phyloP scores from a whole-genome alignment of 2,888 invertebrate species.

The Drosophila nr. medialis region DNA sequence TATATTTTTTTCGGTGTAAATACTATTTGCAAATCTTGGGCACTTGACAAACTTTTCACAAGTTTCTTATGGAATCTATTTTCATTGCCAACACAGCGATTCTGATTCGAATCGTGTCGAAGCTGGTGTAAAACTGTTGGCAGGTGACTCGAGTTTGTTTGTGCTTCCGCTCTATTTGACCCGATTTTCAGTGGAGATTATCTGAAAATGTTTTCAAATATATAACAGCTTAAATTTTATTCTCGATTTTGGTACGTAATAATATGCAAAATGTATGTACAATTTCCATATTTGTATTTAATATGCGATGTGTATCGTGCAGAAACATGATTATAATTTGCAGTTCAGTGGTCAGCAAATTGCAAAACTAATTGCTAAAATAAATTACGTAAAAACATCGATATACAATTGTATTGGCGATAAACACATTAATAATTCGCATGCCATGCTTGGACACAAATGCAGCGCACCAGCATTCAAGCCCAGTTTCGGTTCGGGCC shows the following conservation, averaged over 20 bases:
- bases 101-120: conserved; percentile 17
- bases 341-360: conserved; percentile 57
- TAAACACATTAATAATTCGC: conserved; percentile 69
- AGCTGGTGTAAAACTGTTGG: conserved; percentile 40
- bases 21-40: conserved; percentile 54
- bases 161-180: conserved; percentile 16
- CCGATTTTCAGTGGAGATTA: conserved; percentile 29
- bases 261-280: neutral
- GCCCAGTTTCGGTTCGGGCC: conserved; percentile 25
- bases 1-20: neutral
- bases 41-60: conserved; percentile 59
- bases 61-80: conserved; percentile 65
- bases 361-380: conserved; percentile 74
- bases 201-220: conserved; percentile 20
- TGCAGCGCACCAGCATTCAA: conserved; percentile 12
- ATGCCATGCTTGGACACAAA: conserved; percentile 52
- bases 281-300: conserved; percentile 25
- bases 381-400: conserved; percentile 74
- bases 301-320: conserved; percentile 11
- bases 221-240: neutral
- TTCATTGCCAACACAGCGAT: conserved; percentile 52
- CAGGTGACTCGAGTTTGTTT: conserved; percentile 63
- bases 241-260: neutral
- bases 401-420: conserved; percentile 71
- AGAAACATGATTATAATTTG: conserved; percentile 69